Percentiles rank a stretch among this genome's conserved stretches.
phyloP scores from a whole-genome alignment of 2,888 invertebrate genomes.

The Drosophila demipolita region DNA sequence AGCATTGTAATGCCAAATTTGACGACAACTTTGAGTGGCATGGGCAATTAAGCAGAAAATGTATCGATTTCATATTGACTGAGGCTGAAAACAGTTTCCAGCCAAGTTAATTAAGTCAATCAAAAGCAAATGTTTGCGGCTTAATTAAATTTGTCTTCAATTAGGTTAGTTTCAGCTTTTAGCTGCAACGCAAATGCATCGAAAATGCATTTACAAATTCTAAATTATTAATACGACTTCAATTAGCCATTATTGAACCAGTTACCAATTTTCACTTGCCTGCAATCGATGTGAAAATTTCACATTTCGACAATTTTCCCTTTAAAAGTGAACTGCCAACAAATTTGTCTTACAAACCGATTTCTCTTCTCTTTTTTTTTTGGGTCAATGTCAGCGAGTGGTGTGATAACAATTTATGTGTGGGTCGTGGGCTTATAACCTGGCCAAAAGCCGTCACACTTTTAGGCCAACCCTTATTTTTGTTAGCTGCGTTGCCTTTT shows the following conservation, averaged over 20 bases:
- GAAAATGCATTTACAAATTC: slow-evolving; percentile 21
- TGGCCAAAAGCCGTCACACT: slow-evolving; percentile 8
- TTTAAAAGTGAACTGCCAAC: slow-evolving; percentile 1
- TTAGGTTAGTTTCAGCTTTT: slow-evolving; percentile 32
- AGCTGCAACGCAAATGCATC: slow-evolving; percentile 27
- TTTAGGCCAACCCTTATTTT: slow-evolving; percentile 19
- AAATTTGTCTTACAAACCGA: slow-evolving; percentile 30
- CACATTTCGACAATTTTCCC: slow-evolving; percentile 11
- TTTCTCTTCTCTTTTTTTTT: neutral
- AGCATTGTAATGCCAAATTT: slow-evolving; percentile 52
- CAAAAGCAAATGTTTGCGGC: slow-evolving; percentile 9
- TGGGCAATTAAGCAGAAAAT: slow-evolving; percentile 39
- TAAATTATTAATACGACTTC: slow-evolving; percentile 26
- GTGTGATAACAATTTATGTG: slow-evolving; percentile 54
- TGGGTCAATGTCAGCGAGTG: slow-evolving; percentile 56
- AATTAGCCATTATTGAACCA: slow-evolving; percentile 14
- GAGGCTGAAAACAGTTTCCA: neutral
- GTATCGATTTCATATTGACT: slow-evolving; percentile 20
- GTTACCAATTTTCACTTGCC: slow-evolving; percentile 8
- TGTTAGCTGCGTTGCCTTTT: slow-evolving; percentile 18
- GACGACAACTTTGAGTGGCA: slow-evolving; percentile 55
- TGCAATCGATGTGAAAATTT: slow-evolving; percentile 20
- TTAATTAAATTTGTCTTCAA: slow-evolving; percentile 49
- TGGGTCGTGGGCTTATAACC: slow-evolving; percentile 9
- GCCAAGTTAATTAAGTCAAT: slow-evolving; percentile 35